Evolutionary conservation across 2,888 invertebrate genomes (phyloP), one percentile per base, ranked within the genome.

Genomic region (Acleris sparsana): DNA sequence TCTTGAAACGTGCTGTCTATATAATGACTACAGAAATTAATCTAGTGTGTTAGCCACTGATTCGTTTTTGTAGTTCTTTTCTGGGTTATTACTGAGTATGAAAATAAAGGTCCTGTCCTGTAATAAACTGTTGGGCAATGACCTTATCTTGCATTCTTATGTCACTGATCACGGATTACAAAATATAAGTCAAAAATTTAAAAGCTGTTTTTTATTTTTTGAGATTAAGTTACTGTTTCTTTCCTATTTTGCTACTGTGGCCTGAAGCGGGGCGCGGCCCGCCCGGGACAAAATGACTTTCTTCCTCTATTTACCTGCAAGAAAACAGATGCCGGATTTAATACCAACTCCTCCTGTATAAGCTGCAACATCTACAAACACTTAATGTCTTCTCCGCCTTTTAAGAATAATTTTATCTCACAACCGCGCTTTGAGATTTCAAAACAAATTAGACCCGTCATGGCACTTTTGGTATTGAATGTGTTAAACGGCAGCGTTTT

Each of bases 291-390:
- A 48, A 58, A 49, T 53, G 48, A 59, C 53, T 64, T 64, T 58
- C 58, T 49, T 59, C 25, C 63, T 49, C 53, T 64, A 53, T 59
- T 64, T 64, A 64, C 63, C 53, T 63, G 46, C 56, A 53, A 64
- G 53, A 63, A 56, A 39, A 62, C 20, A 25, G n/a, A 20, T 46
- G 16, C 49, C 33, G 33, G 46, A 48, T 53, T 58, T 25, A 53
- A 29, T 25, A 44, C 22, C 16, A 20, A 20, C 53, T 18, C 39
- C 13, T 18, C 18, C 55, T 55, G 20, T 33, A 18, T 33, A 39
- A 39, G 16, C 43, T 55, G 55, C 43, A 55, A 55, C 43, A 55
- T 55, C 43, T 22, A 43, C 61, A 53, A 62, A 53, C 46, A 53
- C 53, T 59, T 62, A 20, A 29, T 18, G 33, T 53, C 33, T 44